Conservation (phyloP, 2,113 vertebrate species). For the Gymnarchus niloticus region DNA sequence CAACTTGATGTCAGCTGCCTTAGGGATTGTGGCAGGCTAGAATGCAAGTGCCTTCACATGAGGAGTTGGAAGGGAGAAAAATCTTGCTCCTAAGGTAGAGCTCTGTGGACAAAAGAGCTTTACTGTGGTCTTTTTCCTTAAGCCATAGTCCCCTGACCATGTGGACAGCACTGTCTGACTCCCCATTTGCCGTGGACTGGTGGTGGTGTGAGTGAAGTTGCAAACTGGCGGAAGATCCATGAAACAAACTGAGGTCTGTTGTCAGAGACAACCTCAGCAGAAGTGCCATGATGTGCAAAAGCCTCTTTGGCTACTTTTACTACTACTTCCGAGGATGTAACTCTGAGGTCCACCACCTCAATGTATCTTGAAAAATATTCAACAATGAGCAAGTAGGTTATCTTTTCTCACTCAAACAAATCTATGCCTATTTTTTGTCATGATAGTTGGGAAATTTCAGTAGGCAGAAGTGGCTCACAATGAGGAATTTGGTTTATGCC, state of each 20-base stretch:
- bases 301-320: neutral
- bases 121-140: neutral
- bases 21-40: neutral
- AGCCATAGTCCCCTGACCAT: constrained; percentile 22
- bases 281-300: constrained; percentile 13
- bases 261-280: constrained; percentile 20
- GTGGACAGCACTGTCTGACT: neutral
- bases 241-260: constrained; percentile 24
- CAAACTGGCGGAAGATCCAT: constrained; percentile 9
- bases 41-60: constrained; percentile 11
- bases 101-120: constrained; percentile 18
- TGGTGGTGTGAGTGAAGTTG: constrained; percentile 19
- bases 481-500: neutral
- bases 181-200: constrained; percentile 22
- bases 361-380: constrained; percentile 35
- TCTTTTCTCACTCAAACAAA: constrained; percentile 27
- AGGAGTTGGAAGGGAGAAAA: constrained; percentile 23
- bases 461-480: neutral
- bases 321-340: neutral
- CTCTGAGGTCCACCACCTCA: constrained; percentile 22
- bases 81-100: constrained; percentile 19
- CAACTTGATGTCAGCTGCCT: too few species aligned
- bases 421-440: too few species aligned
- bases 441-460: too few species aligned
- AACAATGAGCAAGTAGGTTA: constrained; percentile 18